Evolutionary conservation across 2,888 invertebrate genomes (phyloP).

Genomic region (Cheilosia impressa): DNA sequence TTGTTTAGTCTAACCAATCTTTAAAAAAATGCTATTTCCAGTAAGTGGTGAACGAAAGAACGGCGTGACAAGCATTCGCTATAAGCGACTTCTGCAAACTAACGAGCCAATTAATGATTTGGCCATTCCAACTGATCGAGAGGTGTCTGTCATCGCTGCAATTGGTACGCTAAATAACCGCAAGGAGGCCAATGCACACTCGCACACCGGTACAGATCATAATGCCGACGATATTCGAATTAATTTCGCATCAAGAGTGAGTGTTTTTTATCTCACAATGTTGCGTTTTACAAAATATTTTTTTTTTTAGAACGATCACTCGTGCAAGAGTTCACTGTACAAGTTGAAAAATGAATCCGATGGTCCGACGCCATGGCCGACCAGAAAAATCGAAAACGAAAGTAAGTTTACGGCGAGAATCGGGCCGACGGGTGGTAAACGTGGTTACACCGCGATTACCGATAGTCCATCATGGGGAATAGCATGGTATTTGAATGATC

Average conservation of each 20-base stretch:
- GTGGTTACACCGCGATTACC: constrained; percentile 92
- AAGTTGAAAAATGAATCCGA: constrained; percentile 85
- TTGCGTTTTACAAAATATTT: neutral
- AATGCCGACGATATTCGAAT: constrained; percentile 88
- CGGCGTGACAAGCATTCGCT: constrained; percentile 92
- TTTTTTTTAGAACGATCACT: constrained; percentile 86
- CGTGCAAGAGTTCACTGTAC: constrained; percentile 88
- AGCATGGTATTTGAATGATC: constrained; percentile 96
- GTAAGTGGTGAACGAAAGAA: constrained; percentile 90
- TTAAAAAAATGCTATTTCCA: constrained; percentile 60
- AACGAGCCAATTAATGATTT: constrained; percentile 89
- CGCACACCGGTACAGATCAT: constrained; percentile 83
- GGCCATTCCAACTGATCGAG: constrained; percentile 87
- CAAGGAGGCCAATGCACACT: constrained; percentile 93
- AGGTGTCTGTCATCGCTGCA: constrained; percentile 93
- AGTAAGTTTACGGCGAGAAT: constrained; percentile 89
- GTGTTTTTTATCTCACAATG: constrained; percentile 40
- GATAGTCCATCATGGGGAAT: constrained; percentile 94
- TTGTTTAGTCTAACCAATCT: no score
- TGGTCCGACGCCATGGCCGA: constrained; percentile 88
- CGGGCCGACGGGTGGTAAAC: constrained; percentile 92
- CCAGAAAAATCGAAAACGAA: constrained; percentile 87
- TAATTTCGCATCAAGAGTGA: constrained; percentile 89
- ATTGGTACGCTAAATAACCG: constrained; percentile 92
- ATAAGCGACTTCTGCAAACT: constrained; percentile 90